Base-by-base conservation (phyloP, 1,140 invertebrate species). In the Matsumurasca onukii region DNA sequence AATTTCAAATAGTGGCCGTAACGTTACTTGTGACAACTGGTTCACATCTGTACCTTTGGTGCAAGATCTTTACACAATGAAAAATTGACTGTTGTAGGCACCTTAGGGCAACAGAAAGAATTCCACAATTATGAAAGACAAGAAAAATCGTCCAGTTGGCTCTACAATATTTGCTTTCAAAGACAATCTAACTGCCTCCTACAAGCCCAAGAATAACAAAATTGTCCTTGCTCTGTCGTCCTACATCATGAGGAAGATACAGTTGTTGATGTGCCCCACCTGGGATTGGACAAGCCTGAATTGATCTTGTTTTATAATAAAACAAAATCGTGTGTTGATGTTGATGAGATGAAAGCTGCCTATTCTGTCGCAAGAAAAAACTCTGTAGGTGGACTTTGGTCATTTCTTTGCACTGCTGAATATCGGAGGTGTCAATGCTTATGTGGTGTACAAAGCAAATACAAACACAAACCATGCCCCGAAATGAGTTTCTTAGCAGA, bases 371-470 rank as follows among this genome's bases (percentile, higher is more conserved):
- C 31, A 2, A 31, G 20, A 39, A 64, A 3, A 2, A 64, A n/a
- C n/a, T 31, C 2, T 22, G 31, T n/a, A 64, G 62, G 25, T 64
- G 62, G 62, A 31, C 62, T n/a, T 39, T 64, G 30, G 62, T 39
- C 20, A 34, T 64, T 20, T 64, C 9, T 64, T 39, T 39, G 9
- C 3, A 2, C 24, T 64, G 9, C 22, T 64, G 13, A 64, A 64
- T 39, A 64, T 64, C 3, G 29, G 30, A n/a, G 62, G 62, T n/a
- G 39, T 64, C 3, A 64, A 64, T 39, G 13, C 57, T 9, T 61
- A 9, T 30, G 15, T 61, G 9, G 15, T 61, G 3, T 61, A 61
- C 29, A 61, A 31, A 13, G 20, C 12, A 22, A 61, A 61, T 27
- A 61, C 57, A 12, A 20, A 27, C 22, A 5, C 57, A 31, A 61